phyloP scores from a whole-genome alignment of 2,797 vertebrate genomes.

The Sebastes elongatus region DNA sequence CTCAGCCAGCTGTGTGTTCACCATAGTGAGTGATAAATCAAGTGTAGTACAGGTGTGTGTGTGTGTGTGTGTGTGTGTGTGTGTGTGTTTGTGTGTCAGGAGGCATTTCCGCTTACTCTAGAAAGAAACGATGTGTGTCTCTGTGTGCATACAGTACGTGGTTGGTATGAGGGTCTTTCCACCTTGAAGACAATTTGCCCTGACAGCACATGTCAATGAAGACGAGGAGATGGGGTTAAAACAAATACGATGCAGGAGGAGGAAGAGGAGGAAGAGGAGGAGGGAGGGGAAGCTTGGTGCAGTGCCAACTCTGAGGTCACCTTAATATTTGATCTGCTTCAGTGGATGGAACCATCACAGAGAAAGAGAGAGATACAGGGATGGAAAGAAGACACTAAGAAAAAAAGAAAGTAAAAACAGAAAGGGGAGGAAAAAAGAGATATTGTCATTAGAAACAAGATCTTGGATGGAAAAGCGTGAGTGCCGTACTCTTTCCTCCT shows the following conservation, averaged over 20 bases:
- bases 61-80: slow-evolving; percentile 12
- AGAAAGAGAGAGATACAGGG: not conserved
- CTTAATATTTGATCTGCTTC: slow-evolving; percentile 73
- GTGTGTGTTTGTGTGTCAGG: slow-evolving; percentile 5
- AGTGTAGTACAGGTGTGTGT: slow-evolving; percentile 11
- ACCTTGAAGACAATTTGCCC: slow-evolving; percentile 63
- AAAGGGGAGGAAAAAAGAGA: not conserved
- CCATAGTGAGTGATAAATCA: slow-evolving; percentile 33
- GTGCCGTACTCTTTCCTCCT: too few species aligned
- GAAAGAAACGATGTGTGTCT: not conserved
- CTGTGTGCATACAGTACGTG: slow-evolving; percentile 9
- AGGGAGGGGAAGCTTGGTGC: slow-evolving; percentile 28
- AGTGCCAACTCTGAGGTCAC: slow-evolving; percentile 71
- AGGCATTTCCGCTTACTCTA: slow-evolving; percentile 38
- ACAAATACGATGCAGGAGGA: slow-evolving; percentile 35
- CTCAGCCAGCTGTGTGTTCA: slow-evolving; percentile 16
- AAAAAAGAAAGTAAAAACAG: not conserved
- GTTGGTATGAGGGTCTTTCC: slow-evolving; percentile 14
- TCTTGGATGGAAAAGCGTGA: too few species aligned
- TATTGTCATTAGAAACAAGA: not conserved
- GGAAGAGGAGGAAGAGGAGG: not conserved
- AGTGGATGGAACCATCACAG: slow-evolving; percentile 53
- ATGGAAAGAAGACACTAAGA: not conserved
- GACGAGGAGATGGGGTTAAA: slow-evolving; percentile 63
- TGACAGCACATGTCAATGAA: slow-evolving; percentile 65